Base-by-base conservation (phyloP, 2,113 vertebrate genomes). In the Oryzias curvinotus region DNA sequence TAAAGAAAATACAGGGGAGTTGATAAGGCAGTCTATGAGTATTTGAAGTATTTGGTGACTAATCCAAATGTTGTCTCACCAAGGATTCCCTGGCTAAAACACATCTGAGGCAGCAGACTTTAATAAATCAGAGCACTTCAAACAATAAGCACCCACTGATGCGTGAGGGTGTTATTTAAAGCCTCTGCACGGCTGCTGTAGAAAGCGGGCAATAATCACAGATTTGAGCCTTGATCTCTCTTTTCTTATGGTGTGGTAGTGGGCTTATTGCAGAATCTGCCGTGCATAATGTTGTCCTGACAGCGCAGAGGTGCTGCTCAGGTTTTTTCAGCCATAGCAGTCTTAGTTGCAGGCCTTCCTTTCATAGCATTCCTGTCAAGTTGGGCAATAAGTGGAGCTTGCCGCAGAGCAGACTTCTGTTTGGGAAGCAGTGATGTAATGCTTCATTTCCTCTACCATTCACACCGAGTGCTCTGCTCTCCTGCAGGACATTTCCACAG, bases 151-250 rank as follows among this genome's bases (percentile, higher is more conserved):
- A 44, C 59, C 46, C 65, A 71, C 28, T 62, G 45, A 41, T 80
- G 69, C 64, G 58, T 50, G 63, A 77, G 60, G 41, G 59, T 62
- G 59, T 81, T 78, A 81, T 85, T 86, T 75, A 70, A 68, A 73
- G 82, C 25, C 14, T 3, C 13, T 28, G 45, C 14, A 51, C 30
- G 57, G 62, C 62, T 57, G 73, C 8, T 17, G 52, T 44, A 68
- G 41, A 43, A 54, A 67, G 43, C 47, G 49, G 73, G 43, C 65
- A 61, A 18, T 47, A 36, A 65, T 36, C 16, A 41, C 47, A 49
- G 52, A 41, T 52, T 69, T 59, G 17, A 43, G 44, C 57, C 4
- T 23, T 25, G n/a, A 21, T 14, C 28, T 51, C 3, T 23, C 45
- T 41, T 57, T 70, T 53, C n/a, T 28, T 48, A 54, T 54, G 44